These are phyloP conservation scores for Piezodorus guildinii DNA, from an alignment of 1,140 invertebrate species.

Conservation along the genomic window DNA sequence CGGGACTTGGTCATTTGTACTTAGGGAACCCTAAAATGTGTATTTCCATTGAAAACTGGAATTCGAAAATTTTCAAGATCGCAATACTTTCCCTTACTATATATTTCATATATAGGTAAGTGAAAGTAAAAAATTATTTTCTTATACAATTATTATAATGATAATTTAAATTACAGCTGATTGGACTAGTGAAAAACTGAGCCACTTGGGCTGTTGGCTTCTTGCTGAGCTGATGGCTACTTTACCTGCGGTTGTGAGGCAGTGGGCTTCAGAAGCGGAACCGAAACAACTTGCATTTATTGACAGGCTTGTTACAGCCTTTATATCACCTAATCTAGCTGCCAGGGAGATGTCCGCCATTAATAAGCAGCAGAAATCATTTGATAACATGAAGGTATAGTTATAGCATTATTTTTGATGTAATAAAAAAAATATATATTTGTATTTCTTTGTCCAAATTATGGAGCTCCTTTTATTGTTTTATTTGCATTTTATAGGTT, in stretches of 20 bases:
- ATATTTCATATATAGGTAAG: too few relatives aligned
- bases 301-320: conserved; percentile 60
- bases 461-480: background rate
- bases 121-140: too few relatives aligned
- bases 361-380: conserved; percentile 37
- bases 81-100: too few relatives aligned
- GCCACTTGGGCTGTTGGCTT: conserved; percentile 53
- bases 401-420: conserved; percentile 26
- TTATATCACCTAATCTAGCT: conserved; percentile 59
- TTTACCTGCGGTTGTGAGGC: conserved; percentile 64
- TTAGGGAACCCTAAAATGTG: too few relatives aligned
- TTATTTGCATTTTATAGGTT: conserved; percentile 40
- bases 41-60: too few relatives aligned
- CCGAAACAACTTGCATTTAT: conserved; percentile 53
- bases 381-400: conserved; percentile 58
- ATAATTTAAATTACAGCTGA: conserved; percentile 22
- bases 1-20: too few relatives aligned
- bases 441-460: too few relatives aligned
- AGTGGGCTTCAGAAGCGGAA: conserved; percentile 67
- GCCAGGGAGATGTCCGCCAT: conserved; percentile 54
- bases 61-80: too few relatives aligned
- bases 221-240: conserved; percentile 49
- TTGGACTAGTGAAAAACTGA: conserved; percentile 38
- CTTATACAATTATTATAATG: too few relatives aligned
- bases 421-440: background rate